Evolutionary conservation across 2,113 vertebrate genomes (phyloP), one percentile per base, ranked within the genome.

Genomic region (Oreochromis aureus): DNA sequence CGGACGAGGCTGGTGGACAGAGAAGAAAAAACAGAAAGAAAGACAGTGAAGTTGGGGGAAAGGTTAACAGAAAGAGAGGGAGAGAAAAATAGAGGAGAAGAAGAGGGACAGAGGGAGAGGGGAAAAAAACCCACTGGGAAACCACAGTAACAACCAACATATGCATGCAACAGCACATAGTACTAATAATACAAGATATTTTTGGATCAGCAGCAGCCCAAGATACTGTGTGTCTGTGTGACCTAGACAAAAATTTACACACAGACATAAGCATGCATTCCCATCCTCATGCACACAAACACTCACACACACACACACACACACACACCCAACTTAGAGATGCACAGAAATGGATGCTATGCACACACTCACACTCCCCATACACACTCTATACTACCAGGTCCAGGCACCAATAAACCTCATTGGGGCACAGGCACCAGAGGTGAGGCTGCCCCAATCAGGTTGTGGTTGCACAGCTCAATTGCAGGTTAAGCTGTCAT

Each of bases 141-240:
- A 66, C 61, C 32, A 39, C n/a, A n/a, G 61, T 32, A 66, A 66
- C 61, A 39, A 66, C 61, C 18, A 66, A n/a, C 32, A 66, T 66
- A 66, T 66, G 2, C 0, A 39, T 66, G 18, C 59, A 39, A 66
- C 18, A 66, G 18, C 61, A 66, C 61, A 39, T 32, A 39, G 32
- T 39, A 1, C 61, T 36, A 66, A 39, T 66, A 39, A n/a, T 39
- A 66, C 34, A 39, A 66, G 18, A 66, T 66, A n/a, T n/a, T 39
- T 66, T 0, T 66, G 34, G 61, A 66, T 0, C 6, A 66, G 32
- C 32, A 63, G 59, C 34, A 66, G 2, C 61, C 0, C 61, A 66
- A 66, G 18, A 39, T 66, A 66, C 61, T n/a, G 10, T 39, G 32
- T 66, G 19, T 66, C 6, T 44, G 41, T 44, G 41, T 12, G 41